Percentiles rank a stretch among this genome's conserved stretches.
Conservation (phyloP, 2,888 invertebrate species). For the Zaprionus lineosus region DNA sequence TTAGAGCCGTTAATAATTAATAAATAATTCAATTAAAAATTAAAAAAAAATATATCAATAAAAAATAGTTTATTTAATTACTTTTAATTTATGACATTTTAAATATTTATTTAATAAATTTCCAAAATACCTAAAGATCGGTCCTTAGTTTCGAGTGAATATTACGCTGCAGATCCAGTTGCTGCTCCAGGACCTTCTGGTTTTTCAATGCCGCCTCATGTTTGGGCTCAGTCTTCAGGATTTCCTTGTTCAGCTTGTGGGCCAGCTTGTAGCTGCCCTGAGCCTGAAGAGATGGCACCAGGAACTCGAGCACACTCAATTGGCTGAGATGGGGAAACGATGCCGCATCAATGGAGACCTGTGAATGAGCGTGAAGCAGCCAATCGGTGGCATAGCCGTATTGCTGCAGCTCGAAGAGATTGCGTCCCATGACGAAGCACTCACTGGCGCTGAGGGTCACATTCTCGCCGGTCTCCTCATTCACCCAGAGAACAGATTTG, state of each 20-base stretch:
- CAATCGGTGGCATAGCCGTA: conserved; percentile 59
- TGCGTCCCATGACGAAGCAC: conserved; percentile 56
- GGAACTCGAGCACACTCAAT: conserved; percentile 43
- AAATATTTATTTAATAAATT: too few species aligned
- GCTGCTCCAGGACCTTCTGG: conserved; percentile 11
- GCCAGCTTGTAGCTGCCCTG: conserved; percentile 62
- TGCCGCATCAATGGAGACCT: background rate
- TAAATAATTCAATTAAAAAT: too few species aligned
- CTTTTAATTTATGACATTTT: background rate
- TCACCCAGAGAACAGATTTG: conserved; percentile 89
- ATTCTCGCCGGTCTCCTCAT: conserved; percentile 84
- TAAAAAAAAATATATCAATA: background rate
- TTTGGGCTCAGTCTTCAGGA: conserved; percentile 47
- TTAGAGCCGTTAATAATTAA: too few species aligned
- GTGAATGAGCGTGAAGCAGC: conserved; percentile 54
- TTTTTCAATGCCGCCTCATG: conserved; percentile 42
- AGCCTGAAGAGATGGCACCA: conserved; percentile 30
- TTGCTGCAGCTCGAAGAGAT: conserved; percentile 32
- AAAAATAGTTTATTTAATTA: background rate
- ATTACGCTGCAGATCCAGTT: conserved; percentile 29
- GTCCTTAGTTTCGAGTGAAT: background rate
- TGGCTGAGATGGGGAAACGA: conserved; percentile 34
- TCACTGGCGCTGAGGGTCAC: conserved; percentile 58
- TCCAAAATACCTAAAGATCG: too few species aligned
- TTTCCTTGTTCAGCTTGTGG: conserved; percentile 50